phyloP scores from a whole-genome alignment of 2,888 invertebrate genomes.

The Itoplectis maculator region DNA sequence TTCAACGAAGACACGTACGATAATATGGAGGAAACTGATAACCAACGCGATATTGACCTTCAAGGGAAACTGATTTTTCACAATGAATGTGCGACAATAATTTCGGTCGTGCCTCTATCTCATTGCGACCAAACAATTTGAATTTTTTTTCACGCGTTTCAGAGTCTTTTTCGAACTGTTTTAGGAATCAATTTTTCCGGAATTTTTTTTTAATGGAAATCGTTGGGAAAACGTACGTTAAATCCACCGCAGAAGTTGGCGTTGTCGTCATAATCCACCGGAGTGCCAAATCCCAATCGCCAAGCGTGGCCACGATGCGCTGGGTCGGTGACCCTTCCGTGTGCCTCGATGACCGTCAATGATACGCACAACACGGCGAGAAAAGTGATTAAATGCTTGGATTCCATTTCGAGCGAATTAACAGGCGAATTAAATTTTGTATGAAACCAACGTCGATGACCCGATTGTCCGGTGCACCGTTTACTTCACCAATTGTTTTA shows the following conservation, averaged over 20 bases:
- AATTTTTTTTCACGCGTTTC: too few relatives aligned
- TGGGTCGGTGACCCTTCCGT: conserved; percentile 68
- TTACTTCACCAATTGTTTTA: neutral
- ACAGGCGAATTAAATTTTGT: neutral
- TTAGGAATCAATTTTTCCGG: too few relatives aligned
- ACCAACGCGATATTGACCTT: neutral
- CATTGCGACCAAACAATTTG: too few relatives aligned
- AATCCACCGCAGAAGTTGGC: conserved; percentile 68
- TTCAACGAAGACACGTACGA: neutral
- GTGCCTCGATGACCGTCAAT: conserved; percentile 48
- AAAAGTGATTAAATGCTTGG: conserved; percentile 38
- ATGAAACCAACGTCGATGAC: neutral
- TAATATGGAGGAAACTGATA: neutral
- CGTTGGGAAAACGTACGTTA: conserved; percentile 4
- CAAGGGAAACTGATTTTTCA: neutral
- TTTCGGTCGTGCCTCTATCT: too few relatives aligned
- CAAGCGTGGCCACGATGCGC: conserved; percentile 69
- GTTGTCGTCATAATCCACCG: conserved; percentile 65
- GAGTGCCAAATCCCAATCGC: conserved; percentile 65
- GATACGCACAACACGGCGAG: conserved; percentile 30
- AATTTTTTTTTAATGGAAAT: neutral
- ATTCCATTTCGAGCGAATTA: conserved; percentile 44
- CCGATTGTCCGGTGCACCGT: conserved; percentile 1
- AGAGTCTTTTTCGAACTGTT: too few relatives aligned
- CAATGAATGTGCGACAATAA: too few relatives aligned